Base-by-base conservation (phyloP, 2,797 vertebrate species). In the Taenioides sp. region DNA sequence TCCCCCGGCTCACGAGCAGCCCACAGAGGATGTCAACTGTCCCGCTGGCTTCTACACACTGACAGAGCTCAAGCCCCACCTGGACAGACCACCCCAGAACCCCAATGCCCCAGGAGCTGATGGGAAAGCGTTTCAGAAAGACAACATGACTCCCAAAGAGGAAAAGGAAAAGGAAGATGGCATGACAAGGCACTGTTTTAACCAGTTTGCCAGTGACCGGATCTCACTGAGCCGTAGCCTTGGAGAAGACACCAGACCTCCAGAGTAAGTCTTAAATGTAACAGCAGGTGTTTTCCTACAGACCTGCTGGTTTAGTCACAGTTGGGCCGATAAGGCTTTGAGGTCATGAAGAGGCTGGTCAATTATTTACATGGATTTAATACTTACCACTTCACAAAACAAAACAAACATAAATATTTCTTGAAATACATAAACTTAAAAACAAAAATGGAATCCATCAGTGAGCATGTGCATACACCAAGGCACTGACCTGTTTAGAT, bases 161-260 rank as follows among this genome's bases (percentile, higher is more conserved):
- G 91, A 85, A 25, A 94, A 94, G 82, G 96, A 98, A 82, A 98
- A 97, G 81, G 94, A 95, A 14, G 86, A 86, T 0, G 97, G 97
- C 17, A 96, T 96, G 69, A 95, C 93, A n/a, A 95, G 96, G 7
- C 95, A 99, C 82, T 99, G 98, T 76, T 99, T 99, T 89, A 99
- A 99, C 71, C 96, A 96, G 88, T 99, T 95, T 66, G 96, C 96
- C 90, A 98, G 96, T 14, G 97, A 98, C 84, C 95, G 89, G 47
- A 96, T 99, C 87, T 98, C 98, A 1, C 93, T 99, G 58, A 96
- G 97, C 84, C 94, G 98, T 0, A 90, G 94, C 52, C 93, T 99
- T 61, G 98, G 98, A 31, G 95, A 95, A 0, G 98, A 99, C 93
- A 96, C 95, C 0, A 92, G 98, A 55, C 96, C 96, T 0, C 92